Conservation (phyloP, 2,113 vertebrate genomes). For the Daubentonia madagascariensis region DNA sequence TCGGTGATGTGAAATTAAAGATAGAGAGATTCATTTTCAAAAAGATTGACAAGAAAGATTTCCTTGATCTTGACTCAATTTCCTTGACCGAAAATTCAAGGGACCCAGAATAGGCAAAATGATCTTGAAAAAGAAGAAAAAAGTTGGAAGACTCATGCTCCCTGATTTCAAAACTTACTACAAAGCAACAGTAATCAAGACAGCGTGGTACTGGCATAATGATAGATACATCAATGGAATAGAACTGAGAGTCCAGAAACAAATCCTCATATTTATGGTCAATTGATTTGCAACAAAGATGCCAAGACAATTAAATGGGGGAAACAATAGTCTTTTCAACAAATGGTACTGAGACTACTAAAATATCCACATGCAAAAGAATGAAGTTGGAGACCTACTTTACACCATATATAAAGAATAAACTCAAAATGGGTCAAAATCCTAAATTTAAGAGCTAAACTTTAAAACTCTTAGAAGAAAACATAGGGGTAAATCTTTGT, state of each 20-base stretch:
- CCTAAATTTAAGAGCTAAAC: not conserved
- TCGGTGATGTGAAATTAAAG: not conserved
- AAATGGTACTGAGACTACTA: not conserved
- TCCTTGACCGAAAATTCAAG: not conserved
- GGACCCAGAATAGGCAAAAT: not conserved
- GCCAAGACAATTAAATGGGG: not conserved
- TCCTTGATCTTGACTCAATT: too few species aligned
- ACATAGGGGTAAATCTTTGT: not conserved
- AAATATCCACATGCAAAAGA: not conserved
- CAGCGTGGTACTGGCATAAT: not conserved
- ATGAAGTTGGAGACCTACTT: not conserved
- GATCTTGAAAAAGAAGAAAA: not conserved
- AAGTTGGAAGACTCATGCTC: not conserved
- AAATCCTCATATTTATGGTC: not conserved
- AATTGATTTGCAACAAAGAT: not conserved
- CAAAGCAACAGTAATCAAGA: not conserved
- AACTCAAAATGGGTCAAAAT: not conserved
- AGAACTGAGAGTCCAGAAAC: not conserved
- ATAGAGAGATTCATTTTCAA: not conserved
- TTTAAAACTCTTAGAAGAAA: not conserved
- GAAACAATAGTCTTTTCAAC: not conserved
- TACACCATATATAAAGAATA: not conserved
- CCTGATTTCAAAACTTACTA: not conserved
- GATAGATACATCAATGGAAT: not conserved
- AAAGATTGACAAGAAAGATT: not conserved